Base-by-base conservation (phyloP, 1,140 invertebrate species). In the Zophobas atratus region DNA sequence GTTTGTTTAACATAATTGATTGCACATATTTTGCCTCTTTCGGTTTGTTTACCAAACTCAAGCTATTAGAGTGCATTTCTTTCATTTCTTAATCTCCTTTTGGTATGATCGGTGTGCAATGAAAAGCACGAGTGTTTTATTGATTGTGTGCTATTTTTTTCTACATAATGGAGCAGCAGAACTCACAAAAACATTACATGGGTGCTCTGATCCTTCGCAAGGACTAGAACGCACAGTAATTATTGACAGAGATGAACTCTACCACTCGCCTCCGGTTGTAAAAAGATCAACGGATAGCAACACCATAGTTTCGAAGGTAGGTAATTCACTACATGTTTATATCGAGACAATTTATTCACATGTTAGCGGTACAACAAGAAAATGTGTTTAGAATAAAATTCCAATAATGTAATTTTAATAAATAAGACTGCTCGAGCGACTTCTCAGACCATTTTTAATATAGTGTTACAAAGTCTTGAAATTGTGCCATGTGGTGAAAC, bases 61-160 rank as follows among this genome's bases (percentile, higher is more conserved):
- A 20, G 20, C 20, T 20, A 20, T 20, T 20, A 20, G 20, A 20
- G 20, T 20, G 20, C 43, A 63, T 67, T 57, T 67, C 8, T 78
- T 78, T 79, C 34, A 72, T 63, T 71, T 67, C 39, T 76, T 67
- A 75, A 43, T 55, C 71, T 73, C 51, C 72, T 36, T 55, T 75
- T 43, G 49, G 32, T 67, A 53, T 73, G 57, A 33, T 1, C 41
- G 36, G 53, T 63, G 43, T 43, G 67, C 43, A 73, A 77, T 73
- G 55, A 73, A 46, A 6, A 49, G 33, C 63, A 35, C 76, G 43
- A 51, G 70, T 71, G 35, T 79, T 60, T 67, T 79, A n/a, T 43
- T 76, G 57, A 39, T 72, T n/a, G 72, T 75, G 41, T 70, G 33
- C n/a, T 55, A 49, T 33, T 79, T 72, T 76, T 76, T 76, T 39